These are phyloP conservation scores for Odontesthes bonariensis DNA, from an alignment of 2,113 vertebrate species.

Conservation along the genomic window DNA sequence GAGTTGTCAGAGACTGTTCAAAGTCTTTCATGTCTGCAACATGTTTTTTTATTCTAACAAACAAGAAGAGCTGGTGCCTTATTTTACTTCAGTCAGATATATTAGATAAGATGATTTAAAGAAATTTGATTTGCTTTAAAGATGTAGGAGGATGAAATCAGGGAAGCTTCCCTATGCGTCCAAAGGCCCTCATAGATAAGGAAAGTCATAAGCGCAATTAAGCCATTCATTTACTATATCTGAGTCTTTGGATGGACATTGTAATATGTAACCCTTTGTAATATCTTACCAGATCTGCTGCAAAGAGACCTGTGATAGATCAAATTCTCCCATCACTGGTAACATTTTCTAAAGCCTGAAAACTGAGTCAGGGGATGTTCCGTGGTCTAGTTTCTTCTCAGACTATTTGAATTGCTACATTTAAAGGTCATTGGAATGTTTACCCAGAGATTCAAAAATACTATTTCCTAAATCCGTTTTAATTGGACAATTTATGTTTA, in stretches of 20 bases:
- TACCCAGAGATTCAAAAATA: background rate
- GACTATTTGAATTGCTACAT: background rate
- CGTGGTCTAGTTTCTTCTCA: too few species aligned
- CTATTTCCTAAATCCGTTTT: background rate
- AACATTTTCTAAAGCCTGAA: background rate
- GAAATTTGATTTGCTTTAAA: background rate
- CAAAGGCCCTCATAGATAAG: background rate
- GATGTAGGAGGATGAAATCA: background rate
- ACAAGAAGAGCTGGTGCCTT: background rate
- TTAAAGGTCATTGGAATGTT: background rate
- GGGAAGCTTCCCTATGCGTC: background rate
- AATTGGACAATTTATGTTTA: too few species aligned
- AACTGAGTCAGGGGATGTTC: too few species aligned
- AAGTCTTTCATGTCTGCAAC: background rate
- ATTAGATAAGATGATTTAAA: background rate
- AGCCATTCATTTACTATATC: background rate
- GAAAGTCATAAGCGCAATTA: background rate
- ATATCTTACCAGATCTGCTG: background rate
- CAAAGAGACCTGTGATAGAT: background rate
- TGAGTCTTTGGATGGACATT: background rate
- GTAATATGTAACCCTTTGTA: background rate
- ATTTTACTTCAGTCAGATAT: background rate
- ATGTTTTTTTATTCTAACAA: background rate
- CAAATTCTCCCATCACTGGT: background rate
- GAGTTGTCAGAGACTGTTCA: background rate